These are phyloP conservation scores for Chanos chanos DNA, from an alignment of 2,797 vertebrate genomes.

Conservation along the genomic window DNA sequence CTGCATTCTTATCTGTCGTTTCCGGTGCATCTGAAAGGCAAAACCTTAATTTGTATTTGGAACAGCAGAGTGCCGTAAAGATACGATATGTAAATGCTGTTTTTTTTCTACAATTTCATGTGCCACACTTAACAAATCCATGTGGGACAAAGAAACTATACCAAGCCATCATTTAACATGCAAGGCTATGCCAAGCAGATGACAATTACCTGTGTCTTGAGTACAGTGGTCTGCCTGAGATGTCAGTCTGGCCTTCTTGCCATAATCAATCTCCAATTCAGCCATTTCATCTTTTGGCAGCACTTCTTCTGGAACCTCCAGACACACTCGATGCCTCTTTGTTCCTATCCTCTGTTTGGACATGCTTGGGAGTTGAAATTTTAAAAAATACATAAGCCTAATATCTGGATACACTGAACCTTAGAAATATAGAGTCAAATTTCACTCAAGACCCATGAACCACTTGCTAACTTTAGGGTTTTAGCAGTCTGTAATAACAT, in stretches of 20 bases:
- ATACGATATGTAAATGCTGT: no score
- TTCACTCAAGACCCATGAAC: no score
- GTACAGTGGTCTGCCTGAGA: constrained; percentile 50
- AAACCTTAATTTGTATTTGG: no score
- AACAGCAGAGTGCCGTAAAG: no score
- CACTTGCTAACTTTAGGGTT: no score
- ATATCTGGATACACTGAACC: neutral
- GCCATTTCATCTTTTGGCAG: constrained; percentile 78
- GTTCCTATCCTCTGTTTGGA: constrained; percentile 91
- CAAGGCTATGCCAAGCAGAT: neutral
- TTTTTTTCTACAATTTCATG: no score
- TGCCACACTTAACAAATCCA: no score
- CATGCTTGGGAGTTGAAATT: constrained; percentile 49
- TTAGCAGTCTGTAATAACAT: no score
- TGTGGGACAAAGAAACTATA: neutral
- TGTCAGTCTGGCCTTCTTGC: constrained; percentile 64
- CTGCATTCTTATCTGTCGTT: no score
- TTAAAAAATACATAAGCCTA: neutral
- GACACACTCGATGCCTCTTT: constrained; percentile 91
- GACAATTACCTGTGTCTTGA: constrained; percentile 57
- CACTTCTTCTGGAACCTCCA: constrained; percentile 88
- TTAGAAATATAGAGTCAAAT: neutral
- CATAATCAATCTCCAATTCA: constrained; percentile 56
- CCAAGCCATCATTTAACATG: neutral
- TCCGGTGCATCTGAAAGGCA: no score